Evolutionary conservation across 2,888 invertebrate species (phyloP), one percentile per base, ranked within the genome.

Genomic region (Mycalesis mineus): DNA sequence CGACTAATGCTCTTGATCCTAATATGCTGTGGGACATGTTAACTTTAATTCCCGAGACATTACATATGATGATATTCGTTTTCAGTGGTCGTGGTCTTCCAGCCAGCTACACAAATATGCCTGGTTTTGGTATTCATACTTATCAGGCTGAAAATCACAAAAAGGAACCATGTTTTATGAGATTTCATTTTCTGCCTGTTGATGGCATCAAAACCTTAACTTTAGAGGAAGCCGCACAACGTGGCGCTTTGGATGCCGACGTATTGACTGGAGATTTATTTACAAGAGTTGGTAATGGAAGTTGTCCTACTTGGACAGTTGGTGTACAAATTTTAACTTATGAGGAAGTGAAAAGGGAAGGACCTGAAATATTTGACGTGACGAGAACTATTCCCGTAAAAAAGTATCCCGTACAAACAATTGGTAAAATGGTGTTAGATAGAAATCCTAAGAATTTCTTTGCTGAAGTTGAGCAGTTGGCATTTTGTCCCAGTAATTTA

Each of bases 21-120:
- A 95, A 97, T 73, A 96, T 95, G 94, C 94, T 96, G 72, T 98
- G 97, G 97, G 97, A 98, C 78, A 97, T 97, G 73, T 91, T 96
- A 62, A 92, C 95, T 0, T 86, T 97, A 40, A 91, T 96, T 31
- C 96, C 97, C 0, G 97, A 97, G 82, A 91, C 94, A 2, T 92
- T 93, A 6, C 96, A 97, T 77, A 96, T 97, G 78, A 91, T 94
- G 80, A 92, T 96, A 78, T 86, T 97, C 64, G 97, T 97, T 75
- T 92, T 94, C 8, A 97, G 97, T 79, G 92, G 96, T 64, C 97
- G 97, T 11, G 33, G 33, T 33, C 7, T 33, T 33, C 33, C 33
- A 7, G 7, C 3, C 3, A 9, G 33, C 7, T 33, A 33, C 9
- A 2, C 2, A 9, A 2, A 33, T 9, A 33, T 33, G 33, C 33